Evolutionary conservation across 2,113 vertebrate genomes (phyloP), one percentile per base, ranked within the genome.

Genomic region (Pitta sordida): DNA sequence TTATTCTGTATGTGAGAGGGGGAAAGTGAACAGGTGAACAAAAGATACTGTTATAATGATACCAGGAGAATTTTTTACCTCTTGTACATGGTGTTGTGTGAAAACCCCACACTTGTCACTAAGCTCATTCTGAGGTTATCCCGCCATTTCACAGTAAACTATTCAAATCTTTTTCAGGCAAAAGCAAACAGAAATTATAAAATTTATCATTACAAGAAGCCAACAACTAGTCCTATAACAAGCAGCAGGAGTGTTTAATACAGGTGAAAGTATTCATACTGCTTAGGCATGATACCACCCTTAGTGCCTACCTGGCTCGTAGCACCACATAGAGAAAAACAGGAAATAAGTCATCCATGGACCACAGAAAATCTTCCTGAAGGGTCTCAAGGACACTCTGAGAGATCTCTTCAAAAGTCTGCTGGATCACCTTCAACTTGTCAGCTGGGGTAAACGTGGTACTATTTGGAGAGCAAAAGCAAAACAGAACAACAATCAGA

Each of bases 291-390:
- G 44, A 71, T 49, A 11, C n/a, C 24, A 32, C n/a, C 52, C 27
- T 27, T 44, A 12, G 4, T 10, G 34, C 97, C 85, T 91, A 99
- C 99, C 99, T 98, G 94, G 99, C 99, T 90, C 99, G 98, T 81
- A 99, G 98, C 78, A 99, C 99, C 93, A 99, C 99, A 23, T 99
- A 99, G 67, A 99, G 98, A 97, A 99, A 99, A 86, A 99, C 99
- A 7, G 99, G 99, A 96, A 99, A 99, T 52, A 99, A 98, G 89
- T 99, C 99, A 84, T 99, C 99, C 99, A 99, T 99, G 67, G 99
- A 99, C 99, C 99, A 99, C 86, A 99, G 95, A 97, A 99, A 99
- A 96, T 99, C 99, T 94, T 99, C 98, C 86, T 98, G 98, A 80
- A 99, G 98, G 49, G 98, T 98, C 2, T 98, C 96, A 76, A 99